Evolutionary conservation across 2,797 vertebrate species (phyloP), one percentile per base, ranked within the genome.

Genomic region (Apogon hyalosoma): DNA sequence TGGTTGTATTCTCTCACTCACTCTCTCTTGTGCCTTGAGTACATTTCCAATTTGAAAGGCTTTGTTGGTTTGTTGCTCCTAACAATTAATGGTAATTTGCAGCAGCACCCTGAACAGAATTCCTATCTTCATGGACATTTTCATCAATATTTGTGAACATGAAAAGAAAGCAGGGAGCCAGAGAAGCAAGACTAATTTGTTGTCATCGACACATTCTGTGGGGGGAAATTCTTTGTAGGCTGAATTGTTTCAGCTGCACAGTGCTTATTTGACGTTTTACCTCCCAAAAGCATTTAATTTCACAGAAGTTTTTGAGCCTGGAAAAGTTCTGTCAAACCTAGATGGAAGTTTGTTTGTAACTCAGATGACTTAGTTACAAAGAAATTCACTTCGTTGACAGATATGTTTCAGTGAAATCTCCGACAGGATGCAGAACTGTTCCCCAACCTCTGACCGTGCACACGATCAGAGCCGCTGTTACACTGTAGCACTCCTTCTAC

Each of bases 21-120:
- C 31, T 59, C 43, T 36, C 47, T 5, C 16, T 43, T 8, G 21
- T 67, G 38, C 58, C 46, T 53, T 24, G 33, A 66, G 59, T 56
- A 74, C 45, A 74, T 74, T 79, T 84, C 11, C 63, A 76, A 52
- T 85, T 76, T 79, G 54, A 79, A 79, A 80, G 31, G 75, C 74
- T 72, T 68, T 69, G 62, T 55, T 67, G 69, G 61, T 80, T 86
- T 83, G 71, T 69, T 71, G 63, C 51, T 63, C 51, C 57, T 21
- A 63, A 62, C 54, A 79, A 75, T 80, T 74, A 77, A 68, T 73
- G 60, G 62, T 61, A 69, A 83, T 83, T 76, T 6, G 19, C 57
- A 53, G 64, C 75, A 60, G 40, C 56, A 40, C 42, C 67, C 49
- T 2, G 3, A 79, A 69, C 61, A 63, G 57, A 75, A 77, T 85